phyloP scores from a whole-genome alignment of 2,888 invertebrate species.

The Diabrotica balteata region DNA sequence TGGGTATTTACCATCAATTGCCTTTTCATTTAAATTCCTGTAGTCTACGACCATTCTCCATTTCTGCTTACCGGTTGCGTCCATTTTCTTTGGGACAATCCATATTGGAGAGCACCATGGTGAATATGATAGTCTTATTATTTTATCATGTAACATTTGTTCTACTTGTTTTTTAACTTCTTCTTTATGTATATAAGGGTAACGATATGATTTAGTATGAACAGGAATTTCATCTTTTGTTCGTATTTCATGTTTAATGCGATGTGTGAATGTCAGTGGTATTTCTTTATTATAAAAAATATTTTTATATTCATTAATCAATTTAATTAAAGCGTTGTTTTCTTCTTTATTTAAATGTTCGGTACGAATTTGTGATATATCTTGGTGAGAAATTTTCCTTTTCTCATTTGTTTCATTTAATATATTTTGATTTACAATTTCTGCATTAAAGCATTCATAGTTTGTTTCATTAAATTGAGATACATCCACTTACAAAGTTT shows the following conservation, averaged over 20 bases:
- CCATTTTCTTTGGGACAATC: slow-evolving; percentile 6
- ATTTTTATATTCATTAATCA: not conserved
- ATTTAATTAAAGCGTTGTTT: not conserved
- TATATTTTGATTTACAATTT: no score
- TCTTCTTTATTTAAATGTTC: not conserved
- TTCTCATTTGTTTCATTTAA: no score
- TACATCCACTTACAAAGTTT: no score
- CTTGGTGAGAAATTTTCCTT: no score
- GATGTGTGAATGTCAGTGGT: slow-evolving; percentile 4
- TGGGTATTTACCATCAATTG: no score
- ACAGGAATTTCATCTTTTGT: not conserved
- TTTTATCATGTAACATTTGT: slow-evolving; percentile 18
- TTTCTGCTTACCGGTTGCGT: not conserved
- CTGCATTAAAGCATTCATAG: no score
- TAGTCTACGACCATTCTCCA: not conserved
- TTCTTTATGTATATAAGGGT: slow-evolving; percentile 15
- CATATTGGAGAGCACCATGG: slow-evolving; percentile 6
- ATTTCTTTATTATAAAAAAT: slow-evolving; percentile 5
- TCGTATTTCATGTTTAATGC: slow-evolving; percentile 8
- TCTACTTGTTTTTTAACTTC: slow-evolving; percentile 21
- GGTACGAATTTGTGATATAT: not conserved
- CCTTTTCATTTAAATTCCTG: no score
- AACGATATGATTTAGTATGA: slow-evolving; percentile 20
- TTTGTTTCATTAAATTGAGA: no score
- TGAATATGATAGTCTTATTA: slow-evolving; percentile 12